phyloP scores from a whole-genome alignment of 2,113 vertebrate genomes.

The Megalops atlanticus region DNA sequence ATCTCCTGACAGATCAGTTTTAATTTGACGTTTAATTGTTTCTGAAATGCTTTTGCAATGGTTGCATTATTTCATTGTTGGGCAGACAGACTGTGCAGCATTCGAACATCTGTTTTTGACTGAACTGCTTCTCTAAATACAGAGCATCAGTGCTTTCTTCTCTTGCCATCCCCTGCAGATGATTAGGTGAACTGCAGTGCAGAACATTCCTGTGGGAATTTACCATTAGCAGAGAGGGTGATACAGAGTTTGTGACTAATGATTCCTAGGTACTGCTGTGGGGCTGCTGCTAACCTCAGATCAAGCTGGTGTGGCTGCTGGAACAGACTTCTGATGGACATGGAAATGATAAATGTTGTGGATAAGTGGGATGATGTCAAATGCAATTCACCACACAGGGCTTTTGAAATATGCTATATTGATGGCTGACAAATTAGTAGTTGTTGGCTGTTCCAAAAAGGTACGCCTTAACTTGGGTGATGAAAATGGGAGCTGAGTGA shows the following conservation, averaged over 20 bases:
- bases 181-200: background rate
- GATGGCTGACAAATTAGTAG: background rate
- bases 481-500: too few relatives aligned
- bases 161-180: background rate
- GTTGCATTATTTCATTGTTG: too few relatives aligned
- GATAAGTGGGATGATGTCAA: background rate
- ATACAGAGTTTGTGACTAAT: background rate
- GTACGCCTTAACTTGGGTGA: background rate
- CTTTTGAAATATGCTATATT: too few relatives aligned
- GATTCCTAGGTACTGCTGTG: background rate
- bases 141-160: background rate
- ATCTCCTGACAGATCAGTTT: too few relatives aligned
- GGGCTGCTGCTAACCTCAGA: too few relatives aligned
- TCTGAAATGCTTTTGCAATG: background rate
- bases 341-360: background rate
- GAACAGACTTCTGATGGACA: background rate
- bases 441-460: background rate
- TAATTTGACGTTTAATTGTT: too few relatives aligned
- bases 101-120: too few relatives aligned
- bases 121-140: background rate
- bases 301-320: too few relatives aligned
- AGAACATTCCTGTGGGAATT: background rate
- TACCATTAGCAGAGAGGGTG: background rate
- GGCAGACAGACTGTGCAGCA: too few relatives aligned
- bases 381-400: background rate